phyloP scores from a whole-genome alignment of 2,888 invertebrate species.

The Pherbina coryleti region DNA sequence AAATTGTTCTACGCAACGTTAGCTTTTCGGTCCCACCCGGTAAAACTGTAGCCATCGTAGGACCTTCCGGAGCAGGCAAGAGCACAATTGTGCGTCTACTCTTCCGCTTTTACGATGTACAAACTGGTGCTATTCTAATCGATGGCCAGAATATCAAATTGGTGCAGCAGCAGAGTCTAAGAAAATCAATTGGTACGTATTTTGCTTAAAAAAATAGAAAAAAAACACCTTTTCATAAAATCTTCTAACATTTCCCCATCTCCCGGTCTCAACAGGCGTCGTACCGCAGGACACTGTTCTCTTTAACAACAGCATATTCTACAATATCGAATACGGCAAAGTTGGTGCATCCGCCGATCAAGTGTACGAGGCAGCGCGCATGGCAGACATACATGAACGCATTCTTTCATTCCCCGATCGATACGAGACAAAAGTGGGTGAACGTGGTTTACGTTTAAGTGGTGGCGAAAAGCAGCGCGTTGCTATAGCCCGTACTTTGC shows the following conservation, averaged over 20 bases:
- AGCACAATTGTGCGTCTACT: slow-evolving; percentile 95
- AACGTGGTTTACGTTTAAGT: slow-evolving; percentile 92
- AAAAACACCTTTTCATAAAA: too few species aligned
- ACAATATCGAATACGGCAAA: slow-evolving; percentile 94
- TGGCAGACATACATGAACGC: slow-evolving; percentile 93
- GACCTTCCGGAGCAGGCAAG: slow-evolving; percentile 93
- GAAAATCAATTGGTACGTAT: slow-evolving; percentile 76
- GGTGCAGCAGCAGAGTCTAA: slow-evolving; percentile 86
- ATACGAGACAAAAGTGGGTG: slow-evolving; percentile 92
- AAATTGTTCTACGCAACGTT: slow-evolving; percentile 80
- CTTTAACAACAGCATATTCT: slow-evolving; percentile 93
- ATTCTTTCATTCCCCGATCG: slow-evolving; percentile 92
- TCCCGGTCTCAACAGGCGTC: slow-evolving; percentile 73
- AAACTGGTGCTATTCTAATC: slow-evolving; percentile 86
- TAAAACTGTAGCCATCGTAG: slow-evolving; percentile 88
- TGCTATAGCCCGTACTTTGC: slow-evolving; percentile 94
- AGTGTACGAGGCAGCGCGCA: slow-evolving; percentile 88
- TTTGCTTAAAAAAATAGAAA: background rate
- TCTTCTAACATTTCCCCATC: background rate
- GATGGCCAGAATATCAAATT: slow-evolving; percentile 91
- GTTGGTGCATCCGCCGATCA: slow-evolving; percentile 83
- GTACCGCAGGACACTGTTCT: slow-evolving; percentile 98
- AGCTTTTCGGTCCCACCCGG: slow-evolving; percentile 86
- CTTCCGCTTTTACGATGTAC: slow-evolving; percentile 96
- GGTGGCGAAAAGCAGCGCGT: slow-evolving; percentile 98